A percentile compares a stretch with the other conserved stretches of the same genome.
Conservation (phyloP, 1,140 invertebrate species). For the Campoletis sonorensis region DNA sequence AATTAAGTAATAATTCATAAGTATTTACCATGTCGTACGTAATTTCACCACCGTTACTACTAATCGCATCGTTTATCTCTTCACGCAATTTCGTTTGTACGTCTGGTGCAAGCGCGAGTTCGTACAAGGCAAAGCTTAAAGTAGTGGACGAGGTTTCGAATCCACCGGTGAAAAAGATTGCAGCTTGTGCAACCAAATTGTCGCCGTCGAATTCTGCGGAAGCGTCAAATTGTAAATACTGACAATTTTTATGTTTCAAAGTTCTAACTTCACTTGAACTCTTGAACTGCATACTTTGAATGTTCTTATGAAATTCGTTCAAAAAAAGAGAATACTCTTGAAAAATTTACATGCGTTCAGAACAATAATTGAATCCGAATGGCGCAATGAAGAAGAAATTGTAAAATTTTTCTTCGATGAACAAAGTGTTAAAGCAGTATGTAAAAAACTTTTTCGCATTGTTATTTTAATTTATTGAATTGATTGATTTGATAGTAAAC, state of each 20-base stretch:
- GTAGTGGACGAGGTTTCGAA: conserved; percentile 84
- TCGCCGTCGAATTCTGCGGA: conserved; percentile 78
- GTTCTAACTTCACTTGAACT: not conserved
- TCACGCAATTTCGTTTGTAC: conserved; percentile 76
- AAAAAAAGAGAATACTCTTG: too few relatives aligned
- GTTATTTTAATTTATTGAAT: too few relatives aligned
- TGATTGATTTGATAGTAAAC: too few relatives aligned
- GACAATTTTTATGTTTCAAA: not conserved
- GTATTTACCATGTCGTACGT: conserved; percentile 74
- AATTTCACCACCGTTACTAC: conserved; percentile 69
- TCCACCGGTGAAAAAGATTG: conserved; percentile 82
- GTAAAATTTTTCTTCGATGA: too few relatives aligned
- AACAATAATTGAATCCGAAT: too few relatives aligned
- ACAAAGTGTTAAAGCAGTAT: too few relatives aligned
- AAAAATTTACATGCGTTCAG: too few relatives aligned
- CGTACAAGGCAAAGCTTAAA: conserved; percentile 77
- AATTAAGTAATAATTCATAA: conserved; percentile 77
- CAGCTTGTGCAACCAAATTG: conserved; percentile 81
- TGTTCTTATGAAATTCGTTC: too few relatives aligned
- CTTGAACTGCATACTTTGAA: too few relatives aligned
- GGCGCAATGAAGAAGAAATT: too few relatives aligned
- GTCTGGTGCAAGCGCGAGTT: conserved; percentile 78
- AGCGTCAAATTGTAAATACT: not conserved
- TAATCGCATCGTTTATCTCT: conserved; percentile 75
- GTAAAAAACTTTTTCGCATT: too few relatives aligned